phyloP scores from a whole-genome alignment of 1,140 invertebrate genomes.

The Bombus sibiricus region DNA sequence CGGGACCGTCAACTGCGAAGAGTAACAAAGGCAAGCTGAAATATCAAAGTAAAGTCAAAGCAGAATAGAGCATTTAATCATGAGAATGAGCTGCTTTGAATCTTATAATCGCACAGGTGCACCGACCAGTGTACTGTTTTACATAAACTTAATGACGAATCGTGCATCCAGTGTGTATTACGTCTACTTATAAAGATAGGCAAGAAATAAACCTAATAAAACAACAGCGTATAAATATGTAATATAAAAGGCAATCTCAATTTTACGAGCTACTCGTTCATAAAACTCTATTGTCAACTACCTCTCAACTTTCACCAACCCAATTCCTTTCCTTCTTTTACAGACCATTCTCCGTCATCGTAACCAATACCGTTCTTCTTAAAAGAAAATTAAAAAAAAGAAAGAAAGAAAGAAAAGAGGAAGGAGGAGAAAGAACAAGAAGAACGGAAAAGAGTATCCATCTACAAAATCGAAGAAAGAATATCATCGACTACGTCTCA shows the following conservation, averaged over 20 bases:
- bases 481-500: too few relatives aligned
- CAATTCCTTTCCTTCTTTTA: neutral
- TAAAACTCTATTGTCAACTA: neutral
- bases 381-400: neutral
- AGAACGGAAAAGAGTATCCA: too few relatives aligned
- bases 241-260: neutral
- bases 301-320: neutral
- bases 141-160: neutral
- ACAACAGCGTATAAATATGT: neutral
- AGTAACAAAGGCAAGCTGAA: constrained; percentile 14
- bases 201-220: neutral
- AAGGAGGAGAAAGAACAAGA: neutral
- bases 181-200: neutral
- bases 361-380: neutral
- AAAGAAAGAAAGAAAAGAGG: neutral
- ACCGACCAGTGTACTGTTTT: neutral
- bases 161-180: neutral
- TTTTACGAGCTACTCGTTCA: neutral
- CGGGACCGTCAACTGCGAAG: neutral
- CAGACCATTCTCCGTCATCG: neutral
- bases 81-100: neutral
- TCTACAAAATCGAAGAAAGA: too few relatives aligned
- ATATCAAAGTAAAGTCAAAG: constrained; percentile 1
- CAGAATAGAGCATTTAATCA: neutral
- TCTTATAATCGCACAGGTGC: neutral